Percentiles rank a stretch among this genome's conserved stretches.
phyloP scores from a whole-genome alignment of 2,888 invertebrate species.

The Malthinus seriepunctatus region DNA sequence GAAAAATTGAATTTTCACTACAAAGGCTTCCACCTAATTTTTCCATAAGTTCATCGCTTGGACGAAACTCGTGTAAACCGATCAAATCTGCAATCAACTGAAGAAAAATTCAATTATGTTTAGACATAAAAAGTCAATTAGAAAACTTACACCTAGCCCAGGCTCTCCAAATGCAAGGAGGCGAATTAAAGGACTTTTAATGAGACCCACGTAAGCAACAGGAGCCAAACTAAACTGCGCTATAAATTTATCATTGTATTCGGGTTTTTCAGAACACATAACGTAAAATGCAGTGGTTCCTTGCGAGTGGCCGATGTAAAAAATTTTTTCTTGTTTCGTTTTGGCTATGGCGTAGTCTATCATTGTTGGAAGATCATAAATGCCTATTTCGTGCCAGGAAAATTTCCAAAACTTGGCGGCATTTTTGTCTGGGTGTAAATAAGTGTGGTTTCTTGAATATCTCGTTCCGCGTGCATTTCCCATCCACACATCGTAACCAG shows the following conservation, averaged over 20 bases:
- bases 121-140: too few relatives aligned
- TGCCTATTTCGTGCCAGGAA: slow-evolving; percentile 81
- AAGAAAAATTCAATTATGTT: neutral
- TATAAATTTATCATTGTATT: slow-evolving; percentile 10
- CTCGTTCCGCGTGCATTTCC: slow-evolving; percentile 65
- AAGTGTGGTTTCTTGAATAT: slow-evolving; percentile 59
- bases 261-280: slow-evolving; percentile 5
- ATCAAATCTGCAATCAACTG: neutral
- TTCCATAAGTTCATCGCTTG: slow-evolving; percentile 58
- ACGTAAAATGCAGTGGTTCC: slow-evolving; percentile 9
- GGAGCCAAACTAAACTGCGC: slow-evolving; percentile 74
- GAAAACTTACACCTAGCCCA: neutral
- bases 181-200: slow-evolving; percentile 1
- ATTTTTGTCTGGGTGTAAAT: slow-evolving; percentile 28
- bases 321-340: slow-evolving; percentile 13
- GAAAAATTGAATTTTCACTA: slow-evolving; percentile 59
- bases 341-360: slow-evolving; percentile 67
- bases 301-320: slow-evolving; percentile 24
- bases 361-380: slow-evolving; percentile 75
- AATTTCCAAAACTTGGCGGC: slow-evolving; percentile 35
- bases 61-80: slow-evolving; percentile 66
- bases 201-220: slow-evolving; percentile 60
- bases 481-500: slow-evolving; percentile 60
- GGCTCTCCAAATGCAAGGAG: slow-evolving; percentile 49
- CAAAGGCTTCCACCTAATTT: slow-evolving; percentile 61